These are phyloP conservation scores for Conistra vaccinii DNA, from an alignment of 2,888 invertebrate species.

Conservation along the genomic window DNA sequence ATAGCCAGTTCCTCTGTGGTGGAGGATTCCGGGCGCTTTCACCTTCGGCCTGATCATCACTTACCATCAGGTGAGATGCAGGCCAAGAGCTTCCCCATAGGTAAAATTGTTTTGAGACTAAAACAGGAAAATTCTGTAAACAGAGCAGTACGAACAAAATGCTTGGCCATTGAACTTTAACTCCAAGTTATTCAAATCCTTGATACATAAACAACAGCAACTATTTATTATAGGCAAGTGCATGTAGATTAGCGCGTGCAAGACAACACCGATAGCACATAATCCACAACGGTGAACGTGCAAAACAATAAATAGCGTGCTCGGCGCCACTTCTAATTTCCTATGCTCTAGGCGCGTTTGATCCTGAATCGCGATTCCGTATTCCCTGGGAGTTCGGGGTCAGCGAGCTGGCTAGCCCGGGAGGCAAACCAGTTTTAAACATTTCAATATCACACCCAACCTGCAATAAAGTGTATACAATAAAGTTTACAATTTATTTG, in stretches of 20 bases:
- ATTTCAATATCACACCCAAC: slow-evolving; percentile 89
- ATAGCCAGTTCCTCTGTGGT: too few species aligned
- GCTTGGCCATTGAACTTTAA: slow-evolving; percentile 52
- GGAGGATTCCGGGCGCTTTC: too few species aligned
- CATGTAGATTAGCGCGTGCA: slow-evolving; percentile 66
- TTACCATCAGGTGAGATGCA: too few species aligned
- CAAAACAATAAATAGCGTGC: slow-evolving; percentile 82
- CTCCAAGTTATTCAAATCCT: slow-evolving; percentile 50
- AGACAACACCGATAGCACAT: slow-evolving; percentile 67
- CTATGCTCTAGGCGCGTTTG: slow-evolving; percentile 79
- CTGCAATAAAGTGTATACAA: slow-evolving; percentile 76
- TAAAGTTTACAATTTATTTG: slow-evolving; percentile 65
- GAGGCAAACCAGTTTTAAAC: slow-evolving; percentile 87
- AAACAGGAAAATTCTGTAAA: slow-evolving; percentile 7
- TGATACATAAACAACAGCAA: slow-evolving; percentile 57
- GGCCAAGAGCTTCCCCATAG: too few species aligned
- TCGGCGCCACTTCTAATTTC: slow-evolving; percentile 86
- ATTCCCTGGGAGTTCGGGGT: slow-evolving; percentile 85
- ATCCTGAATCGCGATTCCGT: slow-evolving; percentile 84
- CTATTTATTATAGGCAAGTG: slow-evolving; percentile 62
- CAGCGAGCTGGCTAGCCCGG: slow-evolving; percentile 82
- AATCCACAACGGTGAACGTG: slow-evolving; percentile 73
- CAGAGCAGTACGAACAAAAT: slow-evolving; percentile 10
- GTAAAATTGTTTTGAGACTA: background rate
- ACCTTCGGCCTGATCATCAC: too few species aligned